These are phyloP conservation scores for Tipula unca DNA, from an alignment of 2,888 invertebrate genomes.

Conservation along the genomic window DNA sequence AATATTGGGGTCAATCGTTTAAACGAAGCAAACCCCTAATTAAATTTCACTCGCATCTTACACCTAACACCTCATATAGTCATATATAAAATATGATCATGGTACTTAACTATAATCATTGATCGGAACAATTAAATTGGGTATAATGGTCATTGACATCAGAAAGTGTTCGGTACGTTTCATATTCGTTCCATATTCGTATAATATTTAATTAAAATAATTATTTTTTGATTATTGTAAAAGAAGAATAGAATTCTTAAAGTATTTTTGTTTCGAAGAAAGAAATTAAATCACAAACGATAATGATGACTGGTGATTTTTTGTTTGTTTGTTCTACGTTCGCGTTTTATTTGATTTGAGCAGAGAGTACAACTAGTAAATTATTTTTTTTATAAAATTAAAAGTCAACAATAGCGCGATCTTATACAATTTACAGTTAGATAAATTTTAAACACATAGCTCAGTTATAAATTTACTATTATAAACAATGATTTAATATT, in stretches of 20 bases:
- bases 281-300: background rate
- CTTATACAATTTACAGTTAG: background rate
- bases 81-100: background rate
- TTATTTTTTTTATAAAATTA: background rate
- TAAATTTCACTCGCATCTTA: background rate
- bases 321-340: background rate
- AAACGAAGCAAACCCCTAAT: background rate
- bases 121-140: background rate
- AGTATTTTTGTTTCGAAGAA: background rate
- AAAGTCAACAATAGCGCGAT: background rate
- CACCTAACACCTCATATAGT: background rate
- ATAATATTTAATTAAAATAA: background rate
- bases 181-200: too few species aligned
- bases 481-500: background rate
- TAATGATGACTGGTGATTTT: background rate
- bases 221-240: background rate
- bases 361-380: background rate
- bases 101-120: background rate
- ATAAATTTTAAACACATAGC: background rate
- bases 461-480: background rate
- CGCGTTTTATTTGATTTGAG: background rate
- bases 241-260: background rate
- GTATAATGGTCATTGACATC: background rate
- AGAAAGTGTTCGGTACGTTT: background rate
- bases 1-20: background rate